phyloP scores from a whole-genome alignment of 1,140 invertebrate species.

The Octopus bimaculoides region DNA sequence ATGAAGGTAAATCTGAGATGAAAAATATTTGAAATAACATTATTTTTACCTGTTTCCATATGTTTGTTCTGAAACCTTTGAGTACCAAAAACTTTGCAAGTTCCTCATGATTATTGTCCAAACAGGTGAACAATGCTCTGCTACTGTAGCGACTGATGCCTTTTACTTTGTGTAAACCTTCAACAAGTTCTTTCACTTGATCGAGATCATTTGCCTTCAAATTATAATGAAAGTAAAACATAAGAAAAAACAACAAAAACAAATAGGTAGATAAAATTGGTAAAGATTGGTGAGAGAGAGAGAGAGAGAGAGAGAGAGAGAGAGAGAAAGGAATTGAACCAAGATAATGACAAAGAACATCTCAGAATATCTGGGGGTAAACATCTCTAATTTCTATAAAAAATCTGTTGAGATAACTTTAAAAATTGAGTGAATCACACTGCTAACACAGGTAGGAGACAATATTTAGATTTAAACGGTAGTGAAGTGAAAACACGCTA shows the following conservation, averaged over 20 bases:
- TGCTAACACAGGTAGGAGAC: too few species aligned
- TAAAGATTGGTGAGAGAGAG: too few species aligned
- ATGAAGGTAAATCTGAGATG: not conserved
- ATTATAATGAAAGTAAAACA: not conserved
- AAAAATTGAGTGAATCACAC: too few species aligned
- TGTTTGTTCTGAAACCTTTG: slow-evolving; percentile 41
- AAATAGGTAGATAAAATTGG: not conserved
- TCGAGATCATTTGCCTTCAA: slow-evolving; percentile 36
- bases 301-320: not conserved
- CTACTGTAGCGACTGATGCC: slow-evolving; percentile 36
- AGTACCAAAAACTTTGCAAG: slow-evolving; percentile 43
- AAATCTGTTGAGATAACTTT: too few species aligned
- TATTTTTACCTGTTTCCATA: slow-evolving; percentile 44
- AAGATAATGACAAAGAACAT: not conserved
- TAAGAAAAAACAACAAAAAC: not conserved
- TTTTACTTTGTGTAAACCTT: slow-evolving; percentile 32
- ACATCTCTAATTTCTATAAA: too few species aligned
- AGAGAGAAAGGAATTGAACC: not conserved
- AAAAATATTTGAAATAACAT: not conserved
- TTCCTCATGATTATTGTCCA: slow-evolving; percentile 41
- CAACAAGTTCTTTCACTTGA: slow-evolving; percentile 31
- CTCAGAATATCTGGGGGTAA: too few species aligned
- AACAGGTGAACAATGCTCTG: slow-evolving; percentile 40
- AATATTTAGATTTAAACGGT: too few species aligned
- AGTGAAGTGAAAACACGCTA: too few species aligned